Conservation (phyloP, 2,888 invertebrate genomes). For the Calameuta pallipes region DNA sequence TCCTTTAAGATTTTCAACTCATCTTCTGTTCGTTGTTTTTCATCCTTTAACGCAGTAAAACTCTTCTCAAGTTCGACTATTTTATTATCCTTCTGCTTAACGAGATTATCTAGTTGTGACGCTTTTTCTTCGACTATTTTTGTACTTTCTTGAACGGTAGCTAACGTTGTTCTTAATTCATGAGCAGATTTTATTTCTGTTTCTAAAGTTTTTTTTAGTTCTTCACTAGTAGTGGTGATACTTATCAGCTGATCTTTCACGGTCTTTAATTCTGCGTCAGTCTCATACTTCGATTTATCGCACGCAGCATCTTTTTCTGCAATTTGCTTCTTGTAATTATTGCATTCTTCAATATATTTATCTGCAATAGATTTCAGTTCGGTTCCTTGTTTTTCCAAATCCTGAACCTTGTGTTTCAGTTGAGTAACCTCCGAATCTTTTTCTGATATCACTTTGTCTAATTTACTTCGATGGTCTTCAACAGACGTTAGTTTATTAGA, state of each 20-base stretch:
- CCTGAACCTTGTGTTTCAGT: slow-evolving; percentile 57
- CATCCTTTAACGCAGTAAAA: slow-evolving; percentile 66
- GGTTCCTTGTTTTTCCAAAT: slow-evolving; percentile 64
- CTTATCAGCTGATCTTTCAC: slow-evolving; percentile 15
- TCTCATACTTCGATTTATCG: slow-evolving; percentile 67
- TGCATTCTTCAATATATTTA: slow-evolving; percentile 68
- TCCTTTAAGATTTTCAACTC: slow-evolving; percentile 69
- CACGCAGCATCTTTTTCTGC: slow-evolving; percentile 66
- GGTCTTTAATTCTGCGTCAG: slow-evolving; percentile 55
- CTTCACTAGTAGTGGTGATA: slow-evolving; percentile 21
- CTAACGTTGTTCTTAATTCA: slow-evolving; percentile 32
- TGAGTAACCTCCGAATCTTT: slow-evolving; percentile 41
- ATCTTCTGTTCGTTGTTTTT: slow-evolving; percentile 67
- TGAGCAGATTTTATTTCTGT: slow-evolving; percentile 24
- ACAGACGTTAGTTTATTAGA: slow-evolving; percentile 37
- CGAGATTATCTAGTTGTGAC: slow-evolving; percentile 20
- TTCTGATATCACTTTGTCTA: slow-evolving; percentile 38
- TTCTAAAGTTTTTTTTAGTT: slow-evolving; percentile 29
- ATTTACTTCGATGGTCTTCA: slow-evolving; percentile 34
- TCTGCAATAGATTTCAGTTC: slow-evolving; percentile 67
- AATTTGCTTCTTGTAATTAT: slow-evolving; percentile 68
- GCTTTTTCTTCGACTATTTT: slow-evolving; percentile 19
- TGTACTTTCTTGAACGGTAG: slow-evolving; percentile 23
- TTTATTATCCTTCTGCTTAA: slow-evolving; percentile 21
- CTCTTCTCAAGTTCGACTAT: slow-evolving; percentile 60